Evolutionary conservation across 2,888 invertebrate species (phyloP).

Genomic region (Microplitis manilae): DNA sequence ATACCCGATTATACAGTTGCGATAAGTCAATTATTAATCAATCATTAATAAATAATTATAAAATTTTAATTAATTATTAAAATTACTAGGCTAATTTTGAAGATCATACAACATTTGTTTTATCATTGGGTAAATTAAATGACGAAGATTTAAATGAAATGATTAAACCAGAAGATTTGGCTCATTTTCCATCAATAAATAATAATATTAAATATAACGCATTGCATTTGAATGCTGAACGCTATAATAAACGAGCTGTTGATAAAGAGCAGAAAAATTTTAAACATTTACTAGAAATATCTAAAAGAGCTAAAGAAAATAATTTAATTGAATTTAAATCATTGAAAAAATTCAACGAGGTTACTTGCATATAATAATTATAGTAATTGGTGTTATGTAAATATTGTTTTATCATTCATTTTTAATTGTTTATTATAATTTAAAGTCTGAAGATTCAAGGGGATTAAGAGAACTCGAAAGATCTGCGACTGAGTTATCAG

Average conservation of each 20-base stretch:
- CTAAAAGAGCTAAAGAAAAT: conserved; percentile 45
- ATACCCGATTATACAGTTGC: conserved; percentile 53
- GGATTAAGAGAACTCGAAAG: not conserved
- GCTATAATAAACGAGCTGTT: conserved; percentile 58
- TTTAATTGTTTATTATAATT: conserved; percentile 39
- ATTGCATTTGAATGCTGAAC: conserved; percentile 65
- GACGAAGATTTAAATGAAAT: conserved; percentile 71
- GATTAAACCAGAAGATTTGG: conserved; percentile 63
- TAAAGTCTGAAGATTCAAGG: conserved; percentile 23
- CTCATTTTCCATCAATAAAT: conserved; percentile 48
- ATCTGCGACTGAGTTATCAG: not conserved
- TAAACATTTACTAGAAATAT: conserved; percentile 34
- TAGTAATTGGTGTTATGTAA: not conserved
- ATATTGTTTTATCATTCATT: not conserved
- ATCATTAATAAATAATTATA: conserved; percentile 20
- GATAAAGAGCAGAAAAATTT: conserved; percentile 41
- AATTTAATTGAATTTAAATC: conserved; percentile 47
- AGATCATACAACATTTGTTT: conserved; percentile 58
- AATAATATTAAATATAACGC: conserved; percentile 62
- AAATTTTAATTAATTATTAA: conserved; percentile 8
- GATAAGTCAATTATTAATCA: conserved; percentile 29
- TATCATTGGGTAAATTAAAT: conserved; percentile 59
- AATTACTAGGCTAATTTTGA: conserved; percentile 53
- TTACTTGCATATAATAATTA: conserved; percentile 33
- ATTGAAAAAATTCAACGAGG: conserved; percentile 61